phyloP scores from a whole-genome alignment of 1,140 invertebrate species.

The Drosophila punjabiensis region DNA sequence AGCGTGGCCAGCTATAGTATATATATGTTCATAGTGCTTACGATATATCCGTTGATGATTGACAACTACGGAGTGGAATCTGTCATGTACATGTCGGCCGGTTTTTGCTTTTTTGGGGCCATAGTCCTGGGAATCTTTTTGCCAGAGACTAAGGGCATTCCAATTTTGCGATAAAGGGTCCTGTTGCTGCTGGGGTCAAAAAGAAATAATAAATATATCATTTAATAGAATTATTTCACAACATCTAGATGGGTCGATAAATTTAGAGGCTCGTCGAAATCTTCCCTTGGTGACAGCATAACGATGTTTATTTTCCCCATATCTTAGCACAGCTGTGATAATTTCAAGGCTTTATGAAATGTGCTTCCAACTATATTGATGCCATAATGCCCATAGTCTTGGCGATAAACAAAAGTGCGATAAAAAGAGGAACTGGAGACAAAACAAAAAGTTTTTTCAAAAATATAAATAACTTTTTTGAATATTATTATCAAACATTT shows the following conservation, averaged over 20 bases:
- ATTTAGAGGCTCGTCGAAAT: background rate
- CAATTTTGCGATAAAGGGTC: conserved; percentile 36
- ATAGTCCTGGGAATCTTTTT: conserved; percentile 55
- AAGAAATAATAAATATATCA: background rate
- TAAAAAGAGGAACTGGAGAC: background rate
- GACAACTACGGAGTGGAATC: conserved; percentile 34
- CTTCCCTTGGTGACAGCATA: background rate
- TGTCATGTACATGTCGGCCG: conserved; percentile 59
- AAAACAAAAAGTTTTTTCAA: background rate
- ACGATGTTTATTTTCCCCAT: background rate
- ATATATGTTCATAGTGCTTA: conserved; percentile 52
- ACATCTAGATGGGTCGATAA: background rate
- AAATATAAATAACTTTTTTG: background rate
- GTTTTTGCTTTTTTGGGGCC: conserved; percentile 36
- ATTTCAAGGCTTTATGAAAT: conserved; percentile 17
- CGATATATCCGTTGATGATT: conserved; percentile 62
- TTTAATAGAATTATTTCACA: background rate
- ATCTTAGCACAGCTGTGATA: background rate
- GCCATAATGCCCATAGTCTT: background rate
- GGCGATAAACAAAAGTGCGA: background rate
- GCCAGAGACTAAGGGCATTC: conserved; percentile 66
- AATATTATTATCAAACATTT: background rate
- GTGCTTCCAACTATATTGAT: conserved; percentile 17
- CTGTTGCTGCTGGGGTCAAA: background rate
- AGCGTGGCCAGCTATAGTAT: conserved; percentile 51